These are phyloP conservation scores for Chloropsis cyanopogon DNA, from an alignment of 2,113 vertebrate genomes.

Conservation along the genomic window DNA sequence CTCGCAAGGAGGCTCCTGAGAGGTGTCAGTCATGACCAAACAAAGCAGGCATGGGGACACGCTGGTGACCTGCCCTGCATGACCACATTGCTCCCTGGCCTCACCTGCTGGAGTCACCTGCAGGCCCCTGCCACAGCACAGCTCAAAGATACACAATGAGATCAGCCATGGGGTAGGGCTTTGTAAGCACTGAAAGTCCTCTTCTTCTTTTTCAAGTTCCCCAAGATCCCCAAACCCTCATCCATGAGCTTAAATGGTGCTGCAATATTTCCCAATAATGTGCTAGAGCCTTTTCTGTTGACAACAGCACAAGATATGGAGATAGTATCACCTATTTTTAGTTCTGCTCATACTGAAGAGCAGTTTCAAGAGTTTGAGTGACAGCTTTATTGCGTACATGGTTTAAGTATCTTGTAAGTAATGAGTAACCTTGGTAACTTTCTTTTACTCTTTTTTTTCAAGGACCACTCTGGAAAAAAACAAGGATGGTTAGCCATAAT, in stretches of 20 bases:
- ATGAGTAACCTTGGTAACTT: background rate
- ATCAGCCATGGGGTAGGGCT: background rate
- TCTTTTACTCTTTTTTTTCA: background rate
- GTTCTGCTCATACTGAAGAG: background rate
- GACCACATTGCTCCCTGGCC: accelerated
- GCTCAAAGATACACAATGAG: background rate
- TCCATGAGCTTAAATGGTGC: background rate
- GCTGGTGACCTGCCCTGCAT: background rate
- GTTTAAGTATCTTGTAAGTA: background rate
- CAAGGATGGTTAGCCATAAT: background rate
- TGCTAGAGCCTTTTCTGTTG: background rate
- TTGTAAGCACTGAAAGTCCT: background rate
- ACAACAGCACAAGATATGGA: background rate
- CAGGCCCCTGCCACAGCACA: background rate
- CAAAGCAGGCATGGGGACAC: background rate
- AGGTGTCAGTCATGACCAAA: accelerated
- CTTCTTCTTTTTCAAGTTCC: background rate
- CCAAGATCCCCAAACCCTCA: background rate
- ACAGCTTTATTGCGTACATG: background rate
- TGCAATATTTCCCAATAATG: background rate
- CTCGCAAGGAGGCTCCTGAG: background rate
- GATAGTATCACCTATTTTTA: background rate
- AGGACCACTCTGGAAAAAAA: background rate
- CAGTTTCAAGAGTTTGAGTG: background rate
- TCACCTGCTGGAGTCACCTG: background rate